Base-by-base conservation (phyloP, 2,888 invertebrate species). In the Pristionchus maxplancki region DNA sequence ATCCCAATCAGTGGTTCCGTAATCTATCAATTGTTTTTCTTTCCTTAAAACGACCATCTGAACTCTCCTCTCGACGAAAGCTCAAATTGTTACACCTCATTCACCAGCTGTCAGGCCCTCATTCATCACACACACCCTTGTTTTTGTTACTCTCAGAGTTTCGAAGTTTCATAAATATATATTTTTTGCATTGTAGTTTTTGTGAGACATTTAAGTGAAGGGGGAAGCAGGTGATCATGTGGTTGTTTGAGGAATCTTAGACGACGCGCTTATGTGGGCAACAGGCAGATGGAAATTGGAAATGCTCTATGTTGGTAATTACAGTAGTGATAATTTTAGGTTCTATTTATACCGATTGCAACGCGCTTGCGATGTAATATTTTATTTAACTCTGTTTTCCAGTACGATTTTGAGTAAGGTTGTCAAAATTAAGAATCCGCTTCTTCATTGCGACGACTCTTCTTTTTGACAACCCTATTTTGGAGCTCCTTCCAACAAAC, bases 161-260 rank as follows among this genome's bases (percentile, higher is more conserved):
- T 74, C 74, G 40, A n/a, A 40, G 74, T 74, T 74, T 74, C 40
- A 24, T 11, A 74, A 74, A 74, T 24, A 40, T 37, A 74, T n/a
- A 24, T n/a, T 62, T n/a, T 62, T 62, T 62, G 58, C 67, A 31
- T 67, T 34, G 8, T 67, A 48, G 20, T n/a, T n/a, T n/a, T n/a
- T n/a, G n/a, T n/a, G n/a, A n/a, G n/a, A n/a, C n/a, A n/a, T n/a
- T n/a, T 6, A 28, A 62, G 62, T 24, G 62, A 62, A 28, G 62
- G 6, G 24, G 62, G 28, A 20, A 24, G 11, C n/a, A n/a, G 62
- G 28, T 62, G 62, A 62, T n/a, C n/a, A n/a, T n/a, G n/a, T n/a
- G n/a, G n/a, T n/a, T 62, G n/a, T 62, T 24, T n/a, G 62, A 28
- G 3, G 62, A 62, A 62, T 24, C 28, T 20, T 24, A 28, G 13